Conservation (phyloP, 2,797 vertebrate genomes). For the Aselliscus stoliczkanus region DNA sequence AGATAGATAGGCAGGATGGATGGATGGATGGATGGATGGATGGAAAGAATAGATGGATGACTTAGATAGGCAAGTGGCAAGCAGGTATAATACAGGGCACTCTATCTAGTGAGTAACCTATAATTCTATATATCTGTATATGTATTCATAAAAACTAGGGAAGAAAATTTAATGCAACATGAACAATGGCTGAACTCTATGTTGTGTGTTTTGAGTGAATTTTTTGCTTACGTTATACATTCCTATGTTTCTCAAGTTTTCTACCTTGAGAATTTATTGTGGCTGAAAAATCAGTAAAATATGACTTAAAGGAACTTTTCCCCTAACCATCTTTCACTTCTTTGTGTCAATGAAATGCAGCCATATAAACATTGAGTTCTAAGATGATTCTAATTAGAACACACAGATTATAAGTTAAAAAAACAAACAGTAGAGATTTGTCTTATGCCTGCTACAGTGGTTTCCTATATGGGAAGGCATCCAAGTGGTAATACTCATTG, state of each 20-base stretch:
- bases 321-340: not conserved
- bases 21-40: too few relatives aligned
- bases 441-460: too few relatives aligned
- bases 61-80: not conserved
- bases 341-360: not conserved
- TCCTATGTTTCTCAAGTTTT: not conserved
- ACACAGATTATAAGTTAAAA: not conserved
- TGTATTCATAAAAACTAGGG: not conserved
- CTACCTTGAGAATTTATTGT: not conserved
- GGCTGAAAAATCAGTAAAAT: not conserved
- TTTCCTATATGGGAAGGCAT: not conserved
- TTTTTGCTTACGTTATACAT: accelerated
- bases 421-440: too few relatives aligned
- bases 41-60: too few relatives aligned
- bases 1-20: not conserved
- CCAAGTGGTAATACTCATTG: not conserved
- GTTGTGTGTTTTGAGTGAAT: not conserved
- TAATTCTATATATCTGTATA: accelerated
- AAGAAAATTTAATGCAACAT: not conserved
- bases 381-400: not conserved
- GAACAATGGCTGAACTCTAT: accelerated
- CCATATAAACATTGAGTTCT: not conserved
- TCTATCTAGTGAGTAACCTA: accelerated
- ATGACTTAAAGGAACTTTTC: not conserved
- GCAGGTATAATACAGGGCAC: not conserved